phyloP scores from a whole-genome alignment of 2,113 vertebrate genomes.

The Thunnus thynnus region DNA sequence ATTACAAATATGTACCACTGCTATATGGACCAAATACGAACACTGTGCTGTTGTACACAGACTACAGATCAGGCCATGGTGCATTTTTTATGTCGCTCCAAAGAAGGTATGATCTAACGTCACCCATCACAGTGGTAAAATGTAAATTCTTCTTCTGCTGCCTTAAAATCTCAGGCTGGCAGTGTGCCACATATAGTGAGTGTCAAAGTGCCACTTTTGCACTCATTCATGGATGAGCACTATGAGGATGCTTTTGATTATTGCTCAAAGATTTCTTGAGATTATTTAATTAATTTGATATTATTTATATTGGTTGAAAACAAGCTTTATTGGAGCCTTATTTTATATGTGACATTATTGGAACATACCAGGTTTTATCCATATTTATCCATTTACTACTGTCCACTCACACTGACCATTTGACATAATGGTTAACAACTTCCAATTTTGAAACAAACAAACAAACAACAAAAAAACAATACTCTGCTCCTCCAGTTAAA shows the following conservation, averaged over 20 bases:
- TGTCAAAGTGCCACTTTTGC: neutral
- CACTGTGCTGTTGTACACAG: conserved; percentile 12
- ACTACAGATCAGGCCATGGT: conserved; percentile 7
- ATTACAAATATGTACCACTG: neutral
- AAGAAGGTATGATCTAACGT: conserved; percentile 1
- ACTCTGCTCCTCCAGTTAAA: no score
- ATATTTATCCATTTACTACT: neutral
- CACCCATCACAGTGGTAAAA: neutral
- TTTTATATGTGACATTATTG: no score
- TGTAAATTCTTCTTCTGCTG: neutral
- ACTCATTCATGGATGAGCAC: neutral
- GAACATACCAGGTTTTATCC: no score
- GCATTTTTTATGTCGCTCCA: conserved; percentile 17
- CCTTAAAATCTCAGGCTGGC: neutral
- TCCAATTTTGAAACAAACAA: neutral
- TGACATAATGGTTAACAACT: neutral
- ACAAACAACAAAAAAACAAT: no score
- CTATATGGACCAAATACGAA: neutral
- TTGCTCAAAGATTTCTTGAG: neutral
- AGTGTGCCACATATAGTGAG: neutral
- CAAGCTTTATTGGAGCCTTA: no score
- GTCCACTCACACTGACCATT: neutral
- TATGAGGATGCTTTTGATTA: neutral
- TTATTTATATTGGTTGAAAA: no score
- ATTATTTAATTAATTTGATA: conserved; percentile 5